These are phyloP conservation scores for Pocillopora grandis DNA, from an alignment of 92 coral and sea anemone species.

Conservation along the genomic window DNA sequence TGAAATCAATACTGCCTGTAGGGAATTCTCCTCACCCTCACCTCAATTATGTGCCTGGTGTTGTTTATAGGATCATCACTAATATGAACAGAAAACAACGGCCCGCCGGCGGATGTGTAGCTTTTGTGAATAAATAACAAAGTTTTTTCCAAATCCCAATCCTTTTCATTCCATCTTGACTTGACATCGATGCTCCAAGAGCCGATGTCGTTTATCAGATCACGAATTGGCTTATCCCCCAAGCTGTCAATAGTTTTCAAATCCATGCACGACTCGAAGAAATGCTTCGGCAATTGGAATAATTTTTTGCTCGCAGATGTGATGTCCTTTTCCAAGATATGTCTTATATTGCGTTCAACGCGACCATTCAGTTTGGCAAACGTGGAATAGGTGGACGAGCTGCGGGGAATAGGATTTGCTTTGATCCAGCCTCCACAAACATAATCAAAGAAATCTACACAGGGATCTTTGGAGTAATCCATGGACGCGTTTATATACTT, in stretches of 20 bases:
- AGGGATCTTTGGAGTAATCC: constrained; percentile 80
- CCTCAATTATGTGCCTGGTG: constrained; percentile 92
- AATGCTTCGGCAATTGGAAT: constrained; percentile 66
- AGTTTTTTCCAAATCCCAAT: constrained; percentile 70
- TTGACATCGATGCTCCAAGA: constrained; percentile 68
- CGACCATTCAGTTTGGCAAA: constrained; percentile 90
- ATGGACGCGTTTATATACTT: constrained; percentile 80
- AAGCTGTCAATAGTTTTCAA: constrained; percentile 61
- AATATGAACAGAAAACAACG: constrained; percentile 89
- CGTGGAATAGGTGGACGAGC: constrained; percentile 92
- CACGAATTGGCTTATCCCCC: constrained; percentile 72
- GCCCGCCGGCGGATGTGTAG: constrained; percentile 97
- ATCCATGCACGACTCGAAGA: constrained; percentile 92
- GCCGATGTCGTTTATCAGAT: constrained; percentile 77
- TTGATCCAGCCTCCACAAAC: constrained; percentile 97
- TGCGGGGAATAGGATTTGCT: constrained; percentile 89
- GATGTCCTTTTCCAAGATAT: constrained; percentile 64
- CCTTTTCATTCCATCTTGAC: constrained; percentile 72
- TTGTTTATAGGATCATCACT: constrained; percentile 96
- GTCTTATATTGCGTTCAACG: constrained; percentile 77
- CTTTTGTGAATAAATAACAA: constrained; percentile 77
- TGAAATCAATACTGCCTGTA: constrained; percentile 18
- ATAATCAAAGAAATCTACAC: constrained; percentile 82
- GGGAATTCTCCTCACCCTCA: constrained; percentile 50
- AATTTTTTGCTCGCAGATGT: constrained; percentile 57